Evolutionary conservation across 2,113 vertebrate species (phyloP), one percentile per base, ranked within the genome.

Genomic region (Rhea pennata): DNA sequence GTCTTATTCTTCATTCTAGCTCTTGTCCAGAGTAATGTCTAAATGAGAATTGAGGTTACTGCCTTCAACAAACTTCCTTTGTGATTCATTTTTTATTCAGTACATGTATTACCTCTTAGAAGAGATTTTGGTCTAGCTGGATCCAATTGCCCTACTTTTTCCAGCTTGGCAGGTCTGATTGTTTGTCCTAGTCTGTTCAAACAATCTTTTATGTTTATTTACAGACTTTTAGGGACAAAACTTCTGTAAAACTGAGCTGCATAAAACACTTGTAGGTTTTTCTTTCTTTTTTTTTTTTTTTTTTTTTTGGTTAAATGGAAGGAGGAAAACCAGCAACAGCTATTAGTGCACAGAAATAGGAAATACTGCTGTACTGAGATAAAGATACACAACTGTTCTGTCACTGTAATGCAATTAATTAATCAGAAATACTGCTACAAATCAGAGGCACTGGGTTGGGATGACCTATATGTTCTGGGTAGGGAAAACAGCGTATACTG

Each of bases 101-200:
- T 67, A 33, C 50, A 69, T 84, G 36, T 24, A 62, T 74, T 87
- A 72, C 27, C 24, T 69, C 40, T 94, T 92, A 46, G 94, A 95
- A 87, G 46, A 65, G 2, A 8, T 16, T 74, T 88, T 79, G 82
- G 3, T 90, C 33, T 33, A 54, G 19, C n/a, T 84, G 53, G 36
- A 65, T 67, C 58, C 5, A 39, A 7, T 83, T 80, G 78, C 12
- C 44, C 16, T 82, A 64, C 17, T 86, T 96, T 74, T 88, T 75
- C 85, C 50, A n/a, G 14, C 9, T 88, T 93, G 67, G 15, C 27
- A 71, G 31, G 7, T 87, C 48, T 59, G 88, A 81, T 84, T 92
- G 53, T 15, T 83, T 92, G 84, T 40, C 26, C 50, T 90, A 89
- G 67, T 36, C 36, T 69, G 85, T 91, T 96, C 66, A 88, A 87